Base-by-base conservation (phyloP, 2,113 vertebrate genomes). In the Helogale parvula region DNA sequence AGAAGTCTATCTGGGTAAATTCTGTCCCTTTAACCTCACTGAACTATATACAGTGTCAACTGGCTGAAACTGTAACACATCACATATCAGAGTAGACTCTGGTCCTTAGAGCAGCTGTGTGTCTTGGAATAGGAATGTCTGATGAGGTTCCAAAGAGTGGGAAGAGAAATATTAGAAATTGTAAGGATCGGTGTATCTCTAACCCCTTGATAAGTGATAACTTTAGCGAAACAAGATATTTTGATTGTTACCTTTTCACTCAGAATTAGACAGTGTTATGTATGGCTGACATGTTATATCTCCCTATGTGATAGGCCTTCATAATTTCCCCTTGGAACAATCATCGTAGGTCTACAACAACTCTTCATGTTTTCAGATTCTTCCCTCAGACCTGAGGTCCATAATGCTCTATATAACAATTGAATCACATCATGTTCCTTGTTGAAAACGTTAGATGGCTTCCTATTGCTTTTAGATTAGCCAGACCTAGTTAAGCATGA, bases 1-100 rank as follows among this genome's bases (percentile, higher is more conserved):
- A 87, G 29, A 45, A 15, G 13, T 16, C 12, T 66, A 21, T 47
- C 4, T 15, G 17, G 47, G 11, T n/a, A n/a, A 19, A 47, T n/a
- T 65, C 66, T 5, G 15, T 29, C 29, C 25, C 7, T 15, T 69
- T 65, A 25, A 0, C 3, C 0, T 66, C 63, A 25, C 0, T 6
- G 35, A 77, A 27, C 19, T 38, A 1, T 2, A 33, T 3, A 7
- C 7, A 50, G 13, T 6, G 17, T 21, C 23, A 41, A 41, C 19
- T 16, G 68, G 23, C 33, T 14, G 31, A 5, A 52, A 45, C 21
- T 7, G 3, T 50, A 89, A 10, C 31, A 50, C 41, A 50, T 41
- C 33, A 4, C 4, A 2, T 2, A 33, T 50, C 33, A n/a, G 54
- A 71, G 65, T 33, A 54, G 31, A 88, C 12, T 25, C 0, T 15